phyloP scores from a whole-genome alignment of 2,888 invertebrate genomes.

The Archips xylosteana region DNA sequence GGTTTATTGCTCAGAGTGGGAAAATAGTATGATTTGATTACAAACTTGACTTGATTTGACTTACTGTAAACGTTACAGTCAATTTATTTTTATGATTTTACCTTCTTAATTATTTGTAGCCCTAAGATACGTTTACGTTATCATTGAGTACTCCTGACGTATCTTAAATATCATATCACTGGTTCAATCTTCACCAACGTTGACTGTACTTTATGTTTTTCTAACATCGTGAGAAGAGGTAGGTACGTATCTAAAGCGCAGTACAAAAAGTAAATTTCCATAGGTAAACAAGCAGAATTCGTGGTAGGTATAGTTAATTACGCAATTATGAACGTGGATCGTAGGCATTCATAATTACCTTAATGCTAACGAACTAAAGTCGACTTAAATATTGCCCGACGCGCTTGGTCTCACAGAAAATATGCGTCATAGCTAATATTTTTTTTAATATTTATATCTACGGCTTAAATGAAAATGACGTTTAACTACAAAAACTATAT shows the following conservation, averaged over 20 bases:
- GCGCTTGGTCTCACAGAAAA: neutral
- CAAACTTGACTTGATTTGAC: too few species aligned
- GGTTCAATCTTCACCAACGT: neutral
- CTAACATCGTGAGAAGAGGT: neutral
- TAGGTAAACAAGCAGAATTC: slow-evolving; percentile 5
- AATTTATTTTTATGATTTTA: too few species aligned
- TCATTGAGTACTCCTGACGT: too few species aligned
- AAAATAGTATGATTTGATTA: too few species aligned
- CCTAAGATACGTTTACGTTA: too few species aligned
- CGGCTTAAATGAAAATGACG: too few species aligned
- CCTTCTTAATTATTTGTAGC: too few species aligned
- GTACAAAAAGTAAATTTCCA: slow-evolving; percentile 8
- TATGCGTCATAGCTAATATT: too few species aligned
- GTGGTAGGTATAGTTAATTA: slow-evolving; percentile 9
- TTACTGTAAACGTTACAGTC: too few species aligned
- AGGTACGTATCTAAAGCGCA: neutral
- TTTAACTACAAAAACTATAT: neutral
- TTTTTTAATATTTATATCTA: neutral
- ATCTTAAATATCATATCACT: too few species aligned
- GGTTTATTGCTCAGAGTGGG: neutral
- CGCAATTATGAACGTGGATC: neutral
- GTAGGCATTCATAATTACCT: neutral
- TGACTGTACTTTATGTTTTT: neutral
- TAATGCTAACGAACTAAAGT: slow-evolving; percentile 7
- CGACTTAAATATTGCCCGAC: neutral